Percentiles rank a stretch among this genome's conserved stretches.
phyloP scores from a whole-genome alignment of 2,113 vertebrate species.

The Craseonycteris thonglongyai region DNA sequence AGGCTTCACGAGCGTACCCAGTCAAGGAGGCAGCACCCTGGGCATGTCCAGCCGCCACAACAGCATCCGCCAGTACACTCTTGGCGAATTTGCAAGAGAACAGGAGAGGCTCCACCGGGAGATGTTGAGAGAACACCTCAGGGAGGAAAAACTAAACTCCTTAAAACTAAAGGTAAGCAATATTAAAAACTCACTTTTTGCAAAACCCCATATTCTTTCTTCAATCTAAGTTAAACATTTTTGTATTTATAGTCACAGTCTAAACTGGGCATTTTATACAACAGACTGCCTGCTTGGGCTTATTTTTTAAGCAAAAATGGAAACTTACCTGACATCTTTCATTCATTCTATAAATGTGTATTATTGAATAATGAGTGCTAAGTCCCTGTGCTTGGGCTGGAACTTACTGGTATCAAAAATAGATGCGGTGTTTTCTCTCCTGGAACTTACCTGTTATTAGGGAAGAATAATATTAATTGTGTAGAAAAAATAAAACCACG shows the following conservation, averaged over 20 bases:
- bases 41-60: slow-evolving; percentile 98
- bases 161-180: slow-evolving; percentile 90
- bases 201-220: neutral
- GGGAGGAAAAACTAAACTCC: slow-evolving; percentile 96
- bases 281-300: neutral
- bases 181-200: neutral
- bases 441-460: neutral
- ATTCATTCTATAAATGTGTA: neutral
- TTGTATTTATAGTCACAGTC: neutral
- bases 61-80: slow-evolving; percentile 92
- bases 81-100: slow-evolving; percentile 95
- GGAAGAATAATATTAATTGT: neutral
- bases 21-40: slow-evolving; percentile 96
- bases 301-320: neutral
- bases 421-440: neutral
- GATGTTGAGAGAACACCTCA: slow-evolving; percentile 94
- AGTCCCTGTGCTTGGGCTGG: neutral
- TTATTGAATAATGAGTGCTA: neutral
- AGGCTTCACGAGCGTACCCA: slow-evolving; percentile 98
- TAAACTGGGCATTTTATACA: neutral
- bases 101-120: slow-evolving; percentile 95
- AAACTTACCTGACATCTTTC: neutral
- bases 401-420: neutral
- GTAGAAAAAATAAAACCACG: neutral
- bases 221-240: neutral